Conservation (phyloP, 2,113 vertebrate genomes). For the Copsychus sechellarum region DNA sequence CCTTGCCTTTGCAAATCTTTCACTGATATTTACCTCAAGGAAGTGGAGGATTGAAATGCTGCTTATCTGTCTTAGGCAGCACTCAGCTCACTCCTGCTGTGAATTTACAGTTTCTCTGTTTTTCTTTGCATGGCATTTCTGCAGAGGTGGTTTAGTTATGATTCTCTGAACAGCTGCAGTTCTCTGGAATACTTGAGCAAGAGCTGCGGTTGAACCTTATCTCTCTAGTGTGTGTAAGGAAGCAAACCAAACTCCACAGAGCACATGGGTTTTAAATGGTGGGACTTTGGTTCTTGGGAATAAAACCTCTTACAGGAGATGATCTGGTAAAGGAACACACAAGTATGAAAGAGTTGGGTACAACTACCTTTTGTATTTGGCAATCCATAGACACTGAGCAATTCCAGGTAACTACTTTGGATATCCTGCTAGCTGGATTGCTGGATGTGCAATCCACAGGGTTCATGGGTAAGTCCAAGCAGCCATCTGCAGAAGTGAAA, state of each 20-base stretch:
- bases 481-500: background rate
- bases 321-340: background rate
- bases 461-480: background rate
- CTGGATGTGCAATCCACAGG: background rate
- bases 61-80: background rate
- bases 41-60: background rate
- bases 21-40: background rate
- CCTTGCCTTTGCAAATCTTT: background rate
- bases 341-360: background rate
- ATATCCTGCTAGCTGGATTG: background rate
- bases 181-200: background rate
- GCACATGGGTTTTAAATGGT: background rate
- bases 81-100: background rate
- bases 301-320: background rate
- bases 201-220: background rate
- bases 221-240: background rate
- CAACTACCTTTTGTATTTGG: background rate
- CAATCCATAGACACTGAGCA: background rate
- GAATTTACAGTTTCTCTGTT: background rate
- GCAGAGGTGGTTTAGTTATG: background rate
- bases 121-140: background rate
- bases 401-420: background rate
- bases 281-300: background rate
- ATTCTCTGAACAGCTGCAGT: background rate
- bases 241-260: background rate